A percentile compares a stretch with the other conserved stretches of the same genome.
These are phyloP conservation scores for Mystacornis crossleyi DNA, from an alignment of 2,113 vertebrate genomes.

Conservation along the genomic window DNA sequence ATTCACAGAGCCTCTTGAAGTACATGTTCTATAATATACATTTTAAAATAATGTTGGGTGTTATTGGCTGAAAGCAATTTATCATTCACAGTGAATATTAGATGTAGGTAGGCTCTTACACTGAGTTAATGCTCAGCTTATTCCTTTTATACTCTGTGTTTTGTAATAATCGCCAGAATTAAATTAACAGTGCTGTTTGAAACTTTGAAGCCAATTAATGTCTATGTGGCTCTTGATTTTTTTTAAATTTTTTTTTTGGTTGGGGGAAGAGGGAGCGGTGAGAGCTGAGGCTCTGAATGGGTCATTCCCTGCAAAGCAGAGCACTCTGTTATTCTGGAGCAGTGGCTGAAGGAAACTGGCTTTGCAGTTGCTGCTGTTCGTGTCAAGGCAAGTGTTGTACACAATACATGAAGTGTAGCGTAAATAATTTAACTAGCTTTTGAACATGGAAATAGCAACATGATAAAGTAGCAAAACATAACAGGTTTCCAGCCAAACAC, in stretches of 20 bases:
- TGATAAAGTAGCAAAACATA: conserved; percentile 49
- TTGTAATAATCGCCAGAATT: neutral
- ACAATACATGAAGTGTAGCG: conserved; percentile 52
- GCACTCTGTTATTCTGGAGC: neutral
- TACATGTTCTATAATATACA: neutral
- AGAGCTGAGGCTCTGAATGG: neutral
- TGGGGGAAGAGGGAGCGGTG: neutral
- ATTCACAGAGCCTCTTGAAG: conserved; percentile 16
- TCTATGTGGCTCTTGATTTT: neutral
- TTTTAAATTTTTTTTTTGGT: neutral
- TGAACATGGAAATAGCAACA: conserved; percentile 55
- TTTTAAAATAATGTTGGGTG: conserved; percentile 2
- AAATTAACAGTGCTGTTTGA: neutral
- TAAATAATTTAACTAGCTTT: conserved; percentile 66
- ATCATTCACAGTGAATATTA: conserved; percentile 17
- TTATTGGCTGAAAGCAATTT: conserved; percentile 27
- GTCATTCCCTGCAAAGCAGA: neutral
- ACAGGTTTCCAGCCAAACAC: conserved; percentile 43
- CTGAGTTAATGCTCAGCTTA: neutral
- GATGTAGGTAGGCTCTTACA: neutral
- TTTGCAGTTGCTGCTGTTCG: conserved; percentile 1
- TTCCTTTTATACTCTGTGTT: neutral
- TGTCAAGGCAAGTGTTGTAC: conserved; percentile 57
- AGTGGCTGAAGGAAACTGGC: neutral
- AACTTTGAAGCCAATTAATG: neutral